phyloP scores from a whole-genome alignment of 2,888 invertebrate species.

The Argyra leucocephala region DNA sequence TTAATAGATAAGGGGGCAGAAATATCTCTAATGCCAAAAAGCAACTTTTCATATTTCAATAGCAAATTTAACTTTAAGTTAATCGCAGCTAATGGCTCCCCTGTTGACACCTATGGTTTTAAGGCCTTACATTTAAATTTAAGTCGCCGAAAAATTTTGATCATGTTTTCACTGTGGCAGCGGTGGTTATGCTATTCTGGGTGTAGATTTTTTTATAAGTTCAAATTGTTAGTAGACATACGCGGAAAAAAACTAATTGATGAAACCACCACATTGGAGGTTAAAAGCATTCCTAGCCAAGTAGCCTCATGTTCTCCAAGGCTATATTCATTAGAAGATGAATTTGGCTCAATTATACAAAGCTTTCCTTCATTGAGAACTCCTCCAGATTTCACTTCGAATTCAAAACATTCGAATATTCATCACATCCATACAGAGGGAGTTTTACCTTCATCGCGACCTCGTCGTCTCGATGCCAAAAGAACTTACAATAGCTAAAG shows the following conservation, averaged over 20 bases:
- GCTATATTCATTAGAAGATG: not conserved
- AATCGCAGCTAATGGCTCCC: not conserved
- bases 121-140: not conserved
- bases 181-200: not conserved
- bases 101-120: not conserved
- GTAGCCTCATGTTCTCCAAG: not conserved
- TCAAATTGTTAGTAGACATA: slow-evolving; percentile 4
- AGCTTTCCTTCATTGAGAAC: no score
- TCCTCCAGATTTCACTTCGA: not conserved
- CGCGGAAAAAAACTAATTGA: not conserved
- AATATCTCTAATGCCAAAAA: not conserved
- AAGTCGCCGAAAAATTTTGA: not conserved
- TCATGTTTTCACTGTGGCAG: not conserved
- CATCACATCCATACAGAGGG: slow-evolving; percentile 20
- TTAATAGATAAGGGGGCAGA: not conserved
- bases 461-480: slow-evolving; percentile 4
- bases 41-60: not conserved
- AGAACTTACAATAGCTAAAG: slow-evolving; percentile 23
- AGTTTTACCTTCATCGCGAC: no score
- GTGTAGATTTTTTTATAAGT: slow-evolving; percentile 5
- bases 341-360: not conserved
- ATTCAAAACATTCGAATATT: not conserved
- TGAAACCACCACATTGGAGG: not conserved
- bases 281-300: not conserved
- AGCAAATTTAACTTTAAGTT: not conserved